Conservation (phyloP, 2,888 invertebrate species). For the Ommatoiulus sabulosus region DNA sequence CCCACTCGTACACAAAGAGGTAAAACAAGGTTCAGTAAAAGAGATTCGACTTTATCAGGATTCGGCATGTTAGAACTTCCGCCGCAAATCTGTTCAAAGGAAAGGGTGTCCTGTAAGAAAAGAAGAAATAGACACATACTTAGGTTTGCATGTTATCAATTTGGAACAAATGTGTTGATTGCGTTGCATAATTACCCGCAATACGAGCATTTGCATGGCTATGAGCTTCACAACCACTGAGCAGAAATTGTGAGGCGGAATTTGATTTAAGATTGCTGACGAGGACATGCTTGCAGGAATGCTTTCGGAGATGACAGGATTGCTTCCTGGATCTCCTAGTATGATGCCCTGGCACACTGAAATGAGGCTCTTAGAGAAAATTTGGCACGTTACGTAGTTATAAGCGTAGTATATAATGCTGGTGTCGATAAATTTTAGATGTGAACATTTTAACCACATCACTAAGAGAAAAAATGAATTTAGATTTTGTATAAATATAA, state of each 20-base stretch:
- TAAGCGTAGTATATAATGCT: no score
- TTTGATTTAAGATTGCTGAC: conserved; percentile 88
- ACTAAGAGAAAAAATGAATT: neutral
- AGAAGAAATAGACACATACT: neutral
- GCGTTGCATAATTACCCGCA: conserved; percentile 77
- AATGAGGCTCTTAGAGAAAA: conserved; percentile 74
- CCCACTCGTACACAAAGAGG: conserved; percentile 96
- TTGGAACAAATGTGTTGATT: neutral
- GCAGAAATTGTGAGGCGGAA: conserved; percentile 94
- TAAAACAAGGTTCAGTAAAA: conserved; percentile 95
- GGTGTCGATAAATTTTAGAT: no score
- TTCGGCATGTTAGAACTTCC: conserved; percentile 88
- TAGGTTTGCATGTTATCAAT: neutral
- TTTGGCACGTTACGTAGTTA: neutral
- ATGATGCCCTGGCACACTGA: conserved; percentile 70
- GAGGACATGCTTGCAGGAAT: conserved; percentile 75
- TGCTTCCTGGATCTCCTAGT: conserved; percentile 79
- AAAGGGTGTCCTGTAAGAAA: conserved; percentile 78
- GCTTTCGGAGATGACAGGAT: conserved; percentile 72
- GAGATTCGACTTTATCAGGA: conserved; percentile 93
- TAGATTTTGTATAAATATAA: neutral
- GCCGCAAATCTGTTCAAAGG: conserved; percentile 94
- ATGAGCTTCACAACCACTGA: conserved; percentile 95
- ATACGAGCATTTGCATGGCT: conserved; percentile 93
- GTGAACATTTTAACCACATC: neutral